Percentiles rank a stretch among this genome's conserved stretches.
phyloP scores from a whole-genome alignment of 2,888 invertebrate genomes.

The Pristionchus arcanus region DNA sequence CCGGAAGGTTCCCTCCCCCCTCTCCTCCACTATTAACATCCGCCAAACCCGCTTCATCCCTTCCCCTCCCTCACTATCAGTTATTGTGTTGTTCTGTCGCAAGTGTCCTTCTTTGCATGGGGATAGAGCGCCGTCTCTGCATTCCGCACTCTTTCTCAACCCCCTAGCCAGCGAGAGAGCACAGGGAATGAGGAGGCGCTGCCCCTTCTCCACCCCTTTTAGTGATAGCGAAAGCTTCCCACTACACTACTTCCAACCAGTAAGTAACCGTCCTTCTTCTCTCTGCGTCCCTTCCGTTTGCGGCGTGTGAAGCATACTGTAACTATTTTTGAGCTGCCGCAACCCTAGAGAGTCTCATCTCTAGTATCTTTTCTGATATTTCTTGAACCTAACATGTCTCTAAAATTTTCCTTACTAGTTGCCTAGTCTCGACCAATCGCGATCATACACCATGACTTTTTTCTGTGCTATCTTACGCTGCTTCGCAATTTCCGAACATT shows the following conservation, averaged over 20 bases:
- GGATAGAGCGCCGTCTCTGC: not conserved
- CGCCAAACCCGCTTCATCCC: not conserved
- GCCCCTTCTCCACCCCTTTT: not conserved
- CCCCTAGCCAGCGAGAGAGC: not conserved
- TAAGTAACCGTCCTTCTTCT: slow-evolving; percentile 24
- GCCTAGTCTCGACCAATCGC: too few species aligned
- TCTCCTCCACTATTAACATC: not conserved
- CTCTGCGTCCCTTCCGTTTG: not conserved
- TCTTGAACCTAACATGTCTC: too few species aligned
- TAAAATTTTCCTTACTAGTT: too few species aligned
- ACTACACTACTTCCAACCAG: slow-evolving; percentile 9
- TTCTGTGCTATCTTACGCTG: too few species aligned
- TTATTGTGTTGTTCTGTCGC: slow-evolving; percentile 41
- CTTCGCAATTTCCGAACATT: too few species aligned
- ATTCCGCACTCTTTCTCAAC: not conserved
- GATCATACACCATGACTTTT: too few species aligned
- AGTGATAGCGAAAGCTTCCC: slow-evolving; percentile 49
- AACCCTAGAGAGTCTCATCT: too few species aligned
- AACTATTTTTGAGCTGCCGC: not conserved
- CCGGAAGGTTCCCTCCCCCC: not conserved
- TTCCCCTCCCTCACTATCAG: slow-evolving; percentile 21
- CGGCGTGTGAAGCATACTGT: not conserved
- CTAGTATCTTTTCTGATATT: too few species aligned
- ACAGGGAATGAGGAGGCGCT: not conserved
- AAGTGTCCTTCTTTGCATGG: not conserved